phyloP scores from a whole-genome alignment of 2,888 invertebrate genomes.

The Apodemia mormo region DNA sequence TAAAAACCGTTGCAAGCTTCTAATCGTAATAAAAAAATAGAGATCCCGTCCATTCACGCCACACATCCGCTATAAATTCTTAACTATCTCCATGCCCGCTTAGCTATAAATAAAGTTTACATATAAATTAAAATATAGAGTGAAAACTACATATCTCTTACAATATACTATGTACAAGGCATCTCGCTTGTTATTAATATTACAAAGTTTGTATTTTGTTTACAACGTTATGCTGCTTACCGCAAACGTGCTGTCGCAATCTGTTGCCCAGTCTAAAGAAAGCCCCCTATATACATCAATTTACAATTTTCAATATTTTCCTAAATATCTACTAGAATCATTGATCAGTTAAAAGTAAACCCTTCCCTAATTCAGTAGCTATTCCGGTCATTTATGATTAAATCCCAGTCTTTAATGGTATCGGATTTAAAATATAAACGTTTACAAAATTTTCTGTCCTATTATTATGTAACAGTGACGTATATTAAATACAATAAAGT shows the following conservation, averaged over 20 bases:
- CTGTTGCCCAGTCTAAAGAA: conserved; percentile 6
- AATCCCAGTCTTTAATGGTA: no score
- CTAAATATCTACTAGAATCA: background rate
- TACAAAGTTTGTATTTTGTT: conserved; percentile 48
- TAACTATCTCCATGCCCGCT: conserved; percentile 64
- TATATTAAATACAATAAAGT: no score
- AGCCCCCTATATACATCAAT: background rate
- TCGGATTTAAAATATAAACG: no score
- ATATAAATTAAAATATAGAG: conserved; percentile 78
- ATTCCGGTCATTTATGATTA: no score
- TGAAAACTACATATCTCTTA: conserved; percentile 79
- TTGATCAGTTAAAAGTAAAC: background rate
- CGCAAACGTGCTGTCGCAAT: conserved; percentile 23
- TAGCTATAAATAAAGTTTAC: conserved; percentile 75
- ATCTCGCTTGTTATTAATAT: conserved; percentile 59
- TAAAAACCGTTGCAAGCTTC: conserved; percentile 75
- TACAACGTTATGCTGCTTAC: conserved; percentile 31
- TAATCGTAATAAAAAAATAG: conserved; percentile 48
- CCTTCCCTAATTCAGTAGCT: background rate
- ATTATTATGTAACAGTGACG: no score
- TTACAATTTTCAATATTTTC: background rate
- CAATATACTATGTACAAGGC: conserved; percentile 75
- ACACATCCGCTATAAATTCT: conserved; percentile 46
- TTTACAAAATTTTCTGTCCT: no score
- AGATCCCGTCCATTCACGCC: conserved; percentile 50